Percentiles rank a stretch among this genome's conserved stretches.
Conservation (phyloP, 2,113 vertebrate species). For the Carollia perspicillata region DNA sequence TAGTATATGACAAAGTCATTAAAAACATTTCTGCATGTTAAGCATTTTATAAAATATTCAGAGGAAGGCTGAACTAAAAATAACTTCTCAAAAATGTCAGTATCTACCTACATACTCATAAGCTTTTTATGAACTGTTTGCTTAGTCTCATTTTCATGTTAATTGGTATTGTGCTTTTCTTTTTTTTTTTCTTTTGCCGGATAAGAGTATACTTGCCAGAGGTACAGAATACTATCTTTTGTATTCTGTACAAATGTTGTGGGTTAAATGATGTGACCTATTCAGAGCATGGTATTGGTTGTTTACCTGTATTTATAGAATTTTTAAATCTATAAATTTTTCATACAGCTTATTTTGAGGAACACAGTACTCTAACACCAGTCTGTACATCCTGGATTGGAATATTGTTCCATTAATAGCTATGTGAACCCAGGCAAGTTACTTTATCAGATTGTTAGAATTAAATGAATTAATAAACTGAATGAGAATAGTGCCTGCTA, state of each 20-base stretch:
- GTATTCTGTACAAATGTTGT: neutral
- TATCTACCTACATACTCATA: neutral
- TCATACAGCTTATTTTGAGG: neutral
- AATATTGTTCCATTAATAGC: neutral
- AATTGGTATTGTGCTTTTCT: neutral
- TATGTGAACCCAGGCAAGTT: neutral
- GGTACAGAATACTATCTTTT: neutral
- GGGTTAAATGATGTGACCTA: neutral
- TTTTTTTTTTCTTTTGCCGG: neutral
- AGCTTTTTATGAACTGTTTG: neutral
- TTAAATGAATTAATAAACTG: neutral
- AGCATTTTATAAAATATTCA: neutral
- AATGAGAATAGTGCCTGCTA: neutral
- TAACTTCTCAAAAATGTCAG: neutral
- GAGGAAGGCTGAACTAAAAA: neutral
- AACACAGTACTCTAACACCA: neutral
- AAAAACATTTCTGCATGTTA: neutral
- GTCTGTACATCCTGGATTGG: neutral
- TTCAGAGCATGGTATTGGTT: neutral
- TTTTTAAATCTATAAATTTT: neutral
- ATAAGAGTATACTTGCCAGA: neutral
- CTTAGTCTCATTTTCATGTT: conserved; percentile 18
- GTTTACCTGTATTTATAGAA: neutral
- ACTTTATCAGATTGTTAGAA: neutral
- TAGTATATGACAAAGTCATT: neutral